Conservation (phyloP, 1,140 invertebrate species). For the Tribolium madens region DNA sequence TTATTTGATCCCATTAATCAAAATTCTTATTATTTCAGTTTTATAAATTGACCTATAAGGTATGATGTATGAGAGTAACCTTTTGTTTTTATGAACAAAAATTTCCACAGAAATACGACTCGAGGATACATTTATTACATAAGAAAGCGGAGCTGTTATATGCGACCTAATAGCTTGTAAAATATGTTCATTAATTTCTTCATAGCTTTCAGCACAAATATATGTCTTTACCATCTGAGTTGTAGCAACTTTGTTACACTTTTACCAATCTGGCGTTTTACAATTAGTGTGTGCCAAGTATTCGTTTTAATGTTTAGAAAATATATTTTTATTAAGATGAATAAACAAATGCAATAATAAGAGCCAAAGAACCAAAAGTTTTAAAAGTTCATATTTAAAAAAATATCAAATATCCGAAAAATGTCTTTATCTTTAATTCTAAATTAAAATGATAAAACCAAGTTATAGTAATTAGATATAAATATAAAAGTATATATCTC, state of each 20-base stretch:
- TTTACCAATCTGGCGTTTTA: not conserved
- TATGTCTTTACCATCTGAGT: not conserved
- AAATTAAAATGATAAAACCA: too few relatives aligned
- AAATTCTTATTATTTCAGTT: not conserved
- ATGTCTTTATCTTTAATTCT: too few relatives aligned
- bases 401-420: too few relatives aligned
- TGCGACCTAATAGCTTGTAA: not conserved
- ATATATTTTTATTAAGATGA: too few relatives aligned
- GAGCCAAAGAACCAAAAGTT: too few relatives aligned
- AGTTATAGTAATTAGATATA: too few relatives aligned
- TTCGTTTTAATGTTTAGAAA: too few relatives aligned
- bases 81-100: not conserved
- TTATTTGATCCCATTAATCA: not conserved
- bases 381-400: too few relatives aligned
- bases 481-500: too few relatives aligned
- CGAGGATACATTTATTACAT: not conserved
- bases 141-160: not conserved
- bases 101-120: not conserved
- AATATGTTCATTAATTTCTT: not conserved
- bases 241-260: not conserved
- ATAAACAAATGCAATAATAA: too few relatives aligned
- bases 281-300: too few relatives aligned
- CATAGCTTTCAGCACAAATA: not conserved
- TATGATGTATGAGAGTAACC: not conserved
- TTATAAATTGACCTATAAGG: not conserved